Conservation (phyloP, 2,797 vertebrate species). For the Valencia hispanica region DNA sequence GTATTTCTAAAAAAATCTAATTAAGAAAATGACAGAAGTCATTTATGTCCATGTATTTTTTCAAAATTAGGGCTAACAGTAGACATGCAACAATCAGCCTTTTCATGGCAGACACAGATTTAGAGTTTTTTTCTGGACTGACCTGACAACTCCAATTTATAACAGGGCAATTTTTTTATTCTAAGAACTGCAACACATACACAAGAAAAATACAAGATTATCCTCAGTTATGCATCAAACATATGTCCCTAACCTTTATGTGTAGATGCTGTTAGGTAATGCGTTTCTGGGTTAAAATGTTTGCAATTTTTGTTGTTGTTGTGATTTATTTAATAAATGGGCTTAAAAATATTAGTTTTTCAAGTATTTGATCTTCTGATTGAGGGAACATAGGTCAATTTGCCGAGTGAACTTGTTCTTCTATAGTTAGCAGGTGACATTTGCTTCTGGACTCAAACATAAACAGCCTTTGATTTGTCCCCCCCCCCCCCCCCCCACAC, state of each 20-base stretch:
- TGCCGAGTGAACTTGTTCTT: not conserved
- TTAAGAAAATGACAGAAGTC: not conserved
- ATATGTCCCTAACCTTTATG: not conserved
- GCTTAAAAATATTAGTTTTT: not conserved
- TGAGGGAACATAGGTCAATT: not conserved
- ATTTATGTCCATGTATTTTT: not conserved
- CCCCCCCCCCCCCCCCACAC: no score
- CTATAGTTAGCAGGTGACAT: slow-evolving; percentile 60
- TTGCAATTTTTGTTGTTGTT: no score
- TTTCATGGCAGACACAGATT: not conserved
- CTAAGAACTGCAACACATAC: not conserved
- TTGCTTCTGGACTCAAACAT: slow-evolving; percentile 45
- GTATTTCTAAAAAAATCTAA: not conserved
- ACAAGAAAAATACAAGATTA: not conserved
- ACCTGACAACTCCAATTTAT: not conserved
- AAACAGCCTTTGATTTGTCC: slow-evolving; percentile 44
- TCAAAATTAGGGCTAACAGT: not conserved
- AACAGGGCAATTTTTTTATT: not conserved
- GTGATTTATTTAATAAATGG: not conserved
- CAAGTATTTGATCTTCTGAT: not conserved
- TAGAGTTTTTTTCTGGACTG: not conserved
- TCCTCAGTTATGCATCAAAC: not conserved
- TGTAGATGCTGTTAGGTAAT: not conserved
- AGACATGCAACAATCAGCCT: not conserved
- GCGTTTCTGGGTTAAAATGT: not conserved